phyloP scores from a whole-genome alignment of 2,113 vertebrate species.

The Hyperoodon ampullatus region DNA sequence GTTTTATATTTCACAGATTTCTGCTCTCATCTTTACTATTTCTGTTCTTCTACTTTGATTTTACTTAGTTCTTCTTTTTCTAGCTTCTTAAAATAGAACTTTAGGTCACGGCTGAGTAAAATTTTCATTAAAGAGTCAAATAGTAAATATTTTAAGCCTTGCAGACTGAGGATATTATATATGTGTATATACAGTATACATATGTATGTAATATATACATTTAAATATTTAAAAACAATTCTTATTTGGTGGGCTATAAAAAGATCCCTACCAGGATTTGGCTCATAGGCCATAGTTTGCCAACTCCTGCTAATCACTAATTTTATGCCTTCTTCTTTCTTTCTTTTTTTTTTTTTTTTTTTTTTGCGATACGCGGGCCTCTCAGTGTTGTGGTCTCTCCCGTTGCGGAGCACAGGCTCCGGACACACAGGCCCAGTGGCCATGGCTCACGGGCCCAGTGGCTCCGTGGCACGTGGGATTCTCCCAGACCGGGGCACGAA shows the following conservation, averaged over 20 bases:
- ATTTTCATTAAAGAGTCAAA: background rate
- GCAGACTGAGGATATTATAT: background rate
- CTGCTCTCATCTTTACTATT: background rate
- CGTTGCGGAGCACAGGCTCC: too few species aligned
- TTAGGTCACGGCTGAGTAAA: background rate
- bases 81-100: background rate
- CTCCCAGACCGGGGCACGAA: too few species aligned
- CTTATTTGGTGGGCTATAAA: background rate
- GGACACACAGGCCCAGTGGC: too few species aligned
- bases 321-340: background rate
- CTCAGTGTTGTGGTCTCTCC: too few species aligned
- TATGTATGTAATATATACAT: background rate
- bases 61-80: background rate
- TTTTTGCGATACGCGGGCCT: too few species aligned
- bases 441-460: too few species aligned
- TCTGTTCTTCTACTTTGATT: background rate
- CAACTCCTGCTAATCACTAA: background rate
- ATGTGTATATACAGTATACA: background rate
- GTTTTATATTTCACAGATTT: background rate
- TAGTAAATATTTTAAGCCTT: background rate
- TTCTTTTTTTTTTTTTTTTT: too few species aligned
- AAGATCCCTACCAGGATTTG: background rate
- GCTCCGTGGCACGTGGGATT: too few species aligned
- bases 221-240: background rate
- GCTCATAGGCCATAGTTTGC: background rate